Evolutionary conservation across 2,888 invertebrate species (phyloP), one percentile per base, ranked within the genome.

Genomic region (Helicoverpa assulta): DNA sequence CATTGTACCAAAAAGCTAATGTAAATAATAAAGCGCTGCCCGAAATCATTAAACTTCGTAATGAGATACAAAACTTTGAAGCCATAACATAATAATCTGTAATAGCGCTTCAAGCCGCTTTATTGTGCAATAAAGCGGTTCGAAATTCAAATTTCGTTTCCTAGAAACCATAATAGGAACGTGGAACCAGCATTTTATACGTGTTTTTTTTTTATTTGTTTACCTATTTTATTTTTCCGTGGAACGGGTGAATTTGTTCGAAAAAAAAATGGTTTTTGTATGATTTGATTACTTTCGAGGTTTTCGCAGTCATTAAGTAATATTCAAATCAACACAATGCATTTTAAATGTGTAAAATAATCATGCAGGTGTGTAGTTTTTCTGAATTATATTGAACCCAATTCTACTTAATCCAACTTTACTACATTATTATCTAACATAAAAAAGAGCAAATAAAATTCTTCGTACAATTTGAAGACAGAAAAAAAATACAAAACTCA

Each of bases 31-130:
- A 76, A 82, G 56, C 59, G 73, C 67, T 68, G 74, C 66, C 66
- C 53, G 50, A 72, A 81, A 73, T 76, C 78, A 83, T 83, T 81
- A 82, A 81, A 77, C 67, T 63, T 52, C 73, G 82, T 86, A 85
- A 86, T 86, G 79, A 84, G 80, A 76, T 80, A 82, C 81, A 85
- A 83, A 85, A 86, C 83, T 79, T 72, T 60, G 76, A 73, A 75
- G 81, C 82, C 76, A 84, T 88, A 88, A 86, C 88, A 85, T 86
- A 86, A 90, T 89, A 90, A 89, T 89, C 84, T 72, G 85, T 89
- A 89, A 88, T 88, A 82, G 84, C 81, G 78, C 78, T 84, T 87
- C 83, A 82, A 85, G 81, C 84, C 74, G 82, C 74, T 90, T 90
- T 88, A 89, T 86, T 78, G 84, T 73, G 66, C 84, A 81, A 89